Percentiles rank a stretch among this genome's conserved stretches.
These are phyloP conservation scores for Drosophila quinaria DNA, from an alignment of 2,888 invertebrate genomes.

Conservation along the genomic window DNA sequence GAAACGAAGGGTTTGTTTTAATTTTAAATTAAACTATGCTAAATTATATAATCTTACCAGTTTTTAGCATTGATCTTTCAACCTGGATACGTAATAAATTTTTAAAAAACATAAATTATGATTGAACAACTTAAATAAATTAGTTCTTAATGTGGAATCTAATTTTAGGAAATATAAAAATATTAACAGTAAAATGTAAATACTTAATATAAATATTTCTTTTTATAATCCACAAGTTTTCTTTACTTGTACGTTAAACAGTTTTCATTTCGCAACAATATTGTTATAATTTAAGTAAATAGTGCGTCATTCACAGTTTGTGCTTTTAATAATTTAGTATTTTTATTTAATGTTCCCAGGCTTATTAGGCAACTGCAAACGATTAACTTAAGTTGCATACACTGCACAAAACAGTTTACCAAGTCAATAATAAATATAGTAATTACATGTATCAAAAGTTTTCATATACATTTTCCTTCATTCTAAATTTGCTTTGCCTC, in stretches of 20 bases:
- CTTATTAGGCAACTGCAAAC: slow-evolving; percentile 32
- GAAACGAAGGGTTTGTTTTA: background rate
- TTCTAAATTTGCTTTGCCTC: too few species aligned
- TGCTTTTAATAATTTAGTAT: slow-evolving; percentile 62
- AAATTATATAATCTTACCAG: background rate
- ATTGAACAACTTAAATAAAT: background rate
- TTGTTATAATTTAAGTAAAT: slow-evolving; percentile 6
- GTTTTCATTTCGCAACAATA: background rate
- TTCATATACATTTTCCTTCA: too few species aligned
- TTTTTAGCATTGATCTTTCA: too few species aligned
- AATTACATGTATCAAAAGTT: too few species aligned
- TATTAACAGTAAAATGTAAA: too few species aligned
- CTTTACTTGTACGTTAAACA: background rate
- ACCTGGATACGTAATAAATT: too few species aligned
- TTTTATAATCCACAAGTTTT: too few species aligned
- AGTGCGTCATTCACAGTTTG: slow-evolving; percentile 21
- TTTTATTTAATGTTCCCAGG: slow-evolving; percentile 47
- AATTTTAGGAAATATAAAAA: too few species aligned
- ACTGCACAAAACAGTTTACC: slow-evolving; percentile 47
- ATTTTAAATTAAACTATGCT: background rate
- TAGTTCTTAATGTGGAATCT: too few species aligned
- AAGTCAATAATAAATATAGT: background rate
- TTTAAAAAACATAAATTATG: background rate
- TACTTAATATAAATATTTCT: too few species aligned
- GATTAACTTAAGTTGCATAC: slow-evolving; percentile 24